Evolutionary conservation across 2,797 vertebrate genomes (phyloP).

Genomic region (Characodon lateralis): DNA sequence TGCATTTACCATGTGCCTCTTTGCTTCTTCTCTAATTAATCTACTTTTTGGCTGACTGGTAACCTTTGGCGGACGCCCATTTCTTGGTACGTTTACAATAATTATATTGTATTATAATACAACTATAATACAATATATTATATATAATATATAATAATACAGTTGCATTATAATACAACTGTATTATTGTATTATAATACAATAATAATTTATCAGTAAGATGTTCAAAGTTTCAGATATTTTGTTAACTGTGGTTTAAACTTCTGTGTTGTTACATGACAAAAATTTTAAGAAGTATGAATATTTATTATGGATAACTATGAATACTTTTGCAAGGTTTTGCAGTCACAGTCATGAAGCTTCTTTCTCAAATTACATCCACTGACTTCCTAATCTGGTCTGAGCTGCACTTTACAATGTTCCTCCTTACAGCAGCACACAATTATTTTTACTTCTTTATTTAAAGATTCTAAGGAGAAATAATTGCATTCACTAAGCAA

Average conservation of each 20-base stretch:
- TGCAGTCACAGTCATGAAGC: not conserved
- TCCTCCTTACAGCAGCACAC: not conserved
- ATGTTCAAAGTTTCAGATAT: not conserved
- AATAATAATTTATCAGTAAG: too few species aligned
- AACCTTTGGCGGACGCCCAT: not conserved
- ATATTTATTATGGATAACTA: not conserved
- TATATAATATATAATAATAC: too few species aligned
- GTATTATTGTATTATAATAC: too few species aligned
- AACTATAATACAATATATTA: too few species aligned
- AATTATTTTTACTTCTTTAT: not conserved
- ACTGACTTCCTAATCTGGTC: not conserved
- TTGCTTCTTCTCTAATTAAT: not conserved
- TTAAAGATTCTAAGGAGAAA: not conserved
- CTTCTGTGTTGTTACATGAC: not conserved
- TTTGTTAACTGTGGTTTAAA: not conserved
- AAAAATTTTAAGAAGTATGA: not conserved
- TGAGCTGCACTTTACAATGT: not conserved
- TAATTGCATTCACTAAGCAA: not conserved
- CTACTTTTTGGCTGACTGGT: not conserved
- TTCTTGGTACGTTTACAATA: not conserved
- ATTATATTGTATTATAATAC: too few species aligned
- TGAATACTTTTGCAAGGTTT: not conserved
- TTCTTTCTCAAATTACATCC: not conserved
- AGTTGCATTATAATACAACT: too few species aligned
- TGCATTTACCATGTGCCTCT: not conserved